These are phyloP conservation scores for Hemicentrotus pulcherrimus DNA, from an alignment of 35 echinoderm and acorn worm species.

Conservation along the genomic window DNA sequence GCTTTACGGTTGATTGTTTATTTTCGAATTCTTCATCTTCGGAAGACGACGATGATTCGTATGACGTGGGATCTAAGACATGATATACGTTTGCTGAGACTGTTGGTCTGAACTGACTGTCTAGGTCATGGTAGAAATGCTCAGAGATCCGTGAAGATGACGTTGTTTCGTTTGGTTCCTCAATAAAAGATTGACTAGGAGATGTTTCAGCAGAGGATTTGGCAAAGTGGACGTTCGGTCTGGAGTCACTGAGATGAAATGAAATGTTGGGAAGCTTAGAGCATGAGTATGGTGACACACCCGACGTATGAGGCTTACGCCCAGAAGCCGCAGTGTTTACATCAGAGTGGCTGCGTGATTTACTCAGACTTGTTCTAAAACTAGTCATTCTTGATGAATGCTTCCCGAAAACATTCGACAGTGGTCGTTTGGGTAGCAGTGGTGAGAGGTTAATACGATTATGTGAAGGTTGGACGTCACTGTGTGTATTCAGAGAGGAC, in stretches of 20 bases:
- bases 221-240: background rate
- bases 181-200: background rate
- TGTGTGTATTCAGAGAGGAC: background rate
- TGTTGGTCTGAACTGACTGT: background rate
- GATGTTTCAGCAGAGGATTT: conserved; percentile 5
- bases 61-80: conserved; percentile 6
- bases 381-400: background rate
- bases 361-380: background rate
- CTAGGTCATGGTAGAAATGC: conserved; percentile 39
- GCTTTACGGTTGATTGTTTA: background rate
- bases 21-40: conserved; percentile 24
- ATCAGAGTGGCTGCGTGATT: conserved; percentile 24
- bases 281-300: conserved; percentile 28
- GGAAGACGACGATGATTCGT: background rate
- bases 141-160: conserved; percentile 16
- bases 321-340: background rate
- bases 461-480: background rate
- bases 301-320: background rate
- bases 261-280: conserved; percentile 36
- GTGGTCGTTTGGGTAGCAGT: background rate
- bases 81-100: conserved; percentile 25
- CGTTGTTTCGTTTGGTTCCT: conserved; percentile 29
- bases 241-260: background rate
- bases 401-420: background rate
- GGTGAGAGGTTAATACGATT: background rate